These are phyloP conservation scores for Noctua comes DNA, from an alignment of 2,888 invertebrate species.

Conservation along the genomic window DNA sequence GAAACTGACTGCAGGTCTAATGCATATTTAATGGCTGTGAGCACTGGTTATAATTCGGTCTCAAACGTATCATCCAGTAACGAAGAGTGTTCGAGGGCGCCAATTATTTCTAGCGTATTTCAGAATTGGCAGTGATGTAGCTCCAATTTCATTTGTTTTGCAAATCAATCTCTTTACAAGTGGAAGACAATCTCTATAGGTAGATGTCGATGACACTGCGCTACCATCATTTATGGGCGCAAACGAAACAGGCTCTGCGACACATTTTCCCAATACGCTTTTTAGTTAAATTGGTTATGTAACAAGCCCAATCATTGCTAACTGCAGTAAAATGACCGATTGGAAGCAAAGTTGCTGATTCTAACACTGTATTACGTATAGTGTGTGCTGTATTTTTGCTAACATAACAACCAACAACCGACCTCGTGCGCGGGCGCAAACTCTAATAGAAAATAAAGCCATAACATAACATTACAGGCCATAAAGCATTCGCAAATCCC, in stretches of 20 bases:
- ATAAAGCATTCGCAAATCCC: conserved; percentile 59
- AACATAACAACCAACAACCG: conserved; percentile 2
- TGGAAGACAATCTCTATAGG: background rate
- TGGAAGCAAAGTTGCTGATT: background rate
- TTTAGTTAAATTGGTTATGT: background rate
- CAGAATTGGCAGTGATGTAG: conserved; percentile 23
- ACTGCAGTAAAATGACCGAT: background rate
- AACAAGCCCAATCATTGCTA: background rate
- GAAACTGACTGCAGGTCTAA: conserved; percentile 33
- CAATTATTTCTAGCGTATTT: conserved; percentile 50
- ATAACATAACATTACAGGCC: conserved; percentile 51
- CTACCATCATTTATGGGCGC: background rate
- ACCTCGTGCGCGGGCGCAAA: conserved; percentile 43
- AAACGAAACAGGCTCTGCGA: background rate
- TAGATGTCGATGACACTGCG: background rate
- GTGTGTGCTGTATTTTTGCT: background rate
- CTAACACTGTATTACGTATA: background rate
- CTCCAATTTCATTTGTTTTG: conserved; percentile 35
- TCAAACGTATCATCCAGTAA: background rate
- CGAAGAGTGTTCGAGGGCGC: conserved; percentile 24
- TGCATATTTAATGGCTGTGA: conserved; percentile 47
- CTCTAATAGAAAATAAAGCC: conserved; percentile 56
- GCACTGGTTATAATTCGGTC: conserved; percentile 37
- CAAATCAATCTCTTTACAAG: conserved; percentile 31
- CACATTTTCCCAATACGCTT: background rate